Conservation (phyloP, 2,797 vertebrate species). For the Emydoidea blandingii region DNA sequence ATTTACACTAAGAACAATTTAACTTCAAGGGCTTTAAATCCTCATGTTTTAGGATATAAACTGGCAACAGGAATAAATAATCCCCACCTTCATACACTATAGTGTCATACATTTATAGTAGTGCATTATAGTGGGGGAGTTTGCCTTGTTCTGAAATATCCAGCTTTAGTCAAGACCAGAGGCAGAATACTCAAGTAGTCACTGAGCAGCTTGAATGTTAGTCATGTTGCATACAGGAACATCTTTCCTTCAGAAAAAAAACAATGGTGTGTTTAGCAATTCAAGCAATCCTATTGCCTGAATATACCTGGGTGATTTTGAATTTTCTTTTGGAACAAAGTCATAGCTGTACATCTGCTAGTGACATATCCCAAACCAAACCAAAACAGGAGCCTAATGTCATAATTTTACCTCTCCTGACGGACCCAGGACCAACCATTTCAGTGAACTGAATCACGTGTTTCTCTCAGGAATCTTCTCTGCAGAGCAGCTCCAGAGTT, state of each 20-base stretch:
- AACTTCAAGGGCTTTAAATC: background rate
- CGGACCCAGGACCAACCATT: background rate
- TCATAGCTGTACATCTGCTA: background rate
- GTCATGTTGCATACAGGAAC: background rate
- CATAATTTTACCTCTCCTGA: constrained; percentile 11
- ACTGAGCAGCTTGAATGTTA: background rate
- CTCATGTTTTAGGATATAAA: background rate
- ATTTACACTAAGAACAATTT: background rate
- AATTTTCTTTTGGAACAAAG: background rate
- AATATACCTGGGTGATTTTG: background rate
- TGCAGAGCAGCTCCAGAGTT: background rate
- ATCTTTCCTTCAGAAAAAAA: background rate
- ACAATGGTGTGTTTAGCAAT: background rate
- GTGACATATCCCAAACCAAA: background rate
- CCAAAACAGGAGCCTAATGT: constrained; percentile 4
- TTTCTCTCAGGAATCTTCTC: constrained; percentile 1
- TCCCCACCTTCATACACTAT: background rate
- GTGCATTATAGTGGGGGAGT: background rate
- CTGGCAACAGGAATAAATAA: background rate
- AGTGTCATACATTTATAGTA: background rate
- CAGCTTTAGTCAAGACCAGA: background rate
- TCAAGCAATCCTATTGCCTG: background rate
- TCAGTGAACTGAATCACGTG: background rate
- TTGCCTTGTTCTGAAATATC: background rate
- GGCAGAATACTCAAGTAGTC: background rate